Evolutionary conservation across 1,140 invertebrate genomes (phyloP), one percentile per base, ranked within the genome.

Genomic region (Magallana ariakensis): DNA sequence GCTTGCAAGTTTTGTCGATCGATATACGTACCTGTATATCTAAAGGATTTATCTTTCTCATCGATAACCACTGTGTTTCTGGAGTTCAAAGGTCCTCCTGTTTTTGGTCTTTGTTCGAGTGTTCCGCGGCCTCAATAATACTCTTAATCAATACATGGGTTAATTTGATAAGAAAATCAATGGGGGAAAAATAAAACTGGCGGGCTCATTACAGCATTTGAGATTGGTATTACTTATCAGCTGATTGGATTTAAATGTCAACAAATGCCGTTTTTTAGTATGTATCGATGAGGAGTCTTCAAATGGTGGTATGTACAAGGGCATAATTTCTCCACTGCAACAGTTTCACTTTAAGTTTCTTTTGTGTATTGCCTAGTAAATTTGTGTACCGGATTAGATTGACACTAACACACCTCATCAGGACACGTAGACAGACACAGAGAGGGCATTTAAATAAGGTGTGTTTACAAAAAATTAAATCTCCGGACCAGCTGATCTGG

Each of bases 131-230:
- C 66, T 33, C 22, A 11, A 11, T 13, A 13, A 75, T 33, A 75
- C 66, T 13, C 22, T 75, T 75, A 75, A 75, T 75, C 66, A 75
- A 26, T 26, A 10, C 11, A 4, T 5, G 33, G 33, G 22, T 75
- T 26, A 75, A 75, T 75, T 75, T 62, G 66, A 26, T 75, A 19
- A 33, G 22, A 75, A 75, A 75, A 75, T 75, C 66, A 11, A 75
- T 75, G 62, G 33, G 33, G 22, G 22, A 26, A 75, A 75, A n/a
- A n/a, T n/a, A n/a, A n/a, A 75, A 26, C 22, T 16, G 1, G 22
- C 66, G 22, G 11, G 9, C 66, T 13, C 66, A 70, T 70, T 75
- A 13, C 10, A 26, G 8, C n/a, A 60, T 60, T 60, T 60, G 9
- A 6, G 58, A 60, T 11, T 6, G 7, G 9, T 60, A n/a, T 13